Percentiles rank a stretch among this genome's conserved stretches.
These are phyloP conservation scores for Microcebus lehilahytsara DNA, from an alignment of 2,113 vertebrate species.

Conservation along the genomic window DNA sequence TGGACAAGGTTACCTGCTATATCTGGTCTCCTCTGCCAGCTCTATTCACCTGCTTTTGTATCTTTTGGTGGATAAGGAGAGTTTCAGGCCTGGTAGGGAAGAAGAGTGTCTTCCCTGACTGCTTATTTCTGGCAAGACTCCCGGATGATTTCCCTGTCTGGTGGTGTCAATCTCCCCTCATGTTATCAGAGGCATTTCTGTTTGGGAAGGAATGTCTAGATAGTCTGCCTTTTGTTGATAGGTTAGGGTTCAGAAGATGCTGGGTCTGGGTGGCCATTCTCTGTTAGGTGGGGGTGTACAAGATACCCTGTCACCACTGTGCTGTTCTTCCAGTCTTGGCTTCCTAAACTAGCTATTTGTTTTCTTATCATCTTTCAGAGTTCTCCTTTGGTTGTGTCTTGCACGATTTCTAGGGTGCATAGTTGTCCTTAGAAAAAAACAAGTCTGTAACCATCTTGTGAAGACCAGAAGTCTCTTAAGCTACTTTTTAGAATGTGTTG, in stretches of 20 bases:
- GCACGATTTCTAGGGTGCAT: neutral
- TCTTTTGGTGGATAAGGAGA: neutral
- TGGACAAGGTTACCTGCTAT: neutral
- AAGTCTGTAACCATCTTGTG: neutral
- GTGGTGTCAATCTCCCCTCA: neutral
- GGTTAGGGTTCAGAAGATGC: neutral
- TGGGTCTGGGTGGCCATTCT: neutral
- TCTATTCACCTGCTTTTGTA: neutral
- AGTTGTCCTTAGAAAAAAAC: neutral
- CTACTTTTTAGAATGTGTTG: neutral
- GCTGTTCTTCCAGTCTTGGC: neutral
- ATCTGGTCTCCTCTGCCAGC: neutral
- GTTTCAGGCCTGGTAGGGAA: neutral
- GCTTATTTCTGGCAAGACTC: neutral
- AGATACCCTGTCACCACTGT: neutral
- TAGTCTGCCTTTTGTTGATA: neutral
- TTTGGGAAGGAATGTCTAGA: neutral
- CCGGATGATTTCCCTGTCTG: fast-evolving
- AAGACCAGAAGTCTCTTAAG: neutral
- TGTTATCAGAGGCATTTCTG: neutral
- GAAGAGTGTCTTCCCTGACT: neutral
- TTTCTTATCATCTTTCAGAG: neutral
- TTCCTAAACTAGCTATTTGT: neutral
- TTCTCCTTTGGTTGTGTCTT: neutral
- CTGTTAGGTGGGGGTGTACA: neutral